Evolutionary conservation across 2,888 invertebrate species (phyloP).

Genomic region (Onchidella celtica): DNA sequence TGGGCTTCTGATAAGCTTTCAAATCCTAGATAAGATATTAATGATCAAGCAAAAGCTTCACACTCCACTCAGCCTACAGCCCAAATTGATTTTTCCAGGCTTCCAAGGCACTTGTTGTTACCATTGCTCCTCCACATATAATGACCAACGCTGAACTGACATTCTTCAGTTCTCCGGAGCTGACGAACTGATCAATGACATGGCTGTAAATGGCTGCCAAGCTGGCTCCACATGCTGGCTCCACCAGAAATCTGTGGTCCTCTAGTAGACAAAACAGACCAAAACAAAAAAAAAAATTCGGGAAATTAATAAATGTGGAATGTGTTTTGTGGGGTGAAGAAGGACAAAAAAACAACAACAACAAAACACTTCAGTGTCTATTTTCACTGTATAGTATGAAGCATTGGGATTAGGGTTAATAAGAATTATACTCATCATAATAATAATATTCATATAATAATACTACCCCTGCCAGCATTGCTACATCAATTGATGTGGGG

Average conservation of each 20-base stretch:
- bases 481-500: too few species aligned
- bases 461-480: too few species aligned
- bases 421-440: too few species aligned
- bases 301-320: background rate
- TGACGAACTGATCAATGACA: conserved; percentile 72
- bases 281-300: background rate
- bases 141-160: conserved; percentile 79
- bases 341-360: background rate
- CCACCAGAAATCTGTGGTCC: conserved; percentile 81
- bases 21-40: too few species aligned
- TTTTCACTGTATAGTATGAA: too few species aligned
- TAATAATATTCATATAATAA: too few species aligned
- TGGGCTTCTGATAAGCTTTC: too few species aligned
- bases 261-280: conserved; percentile 68
- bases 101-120: conserved; percentile 83
- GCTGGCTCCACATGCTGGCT: conserved; percentile 82
- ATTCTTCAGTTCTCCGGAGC: conserved; percentile 65
- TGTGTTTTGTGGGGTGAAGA: background rate
- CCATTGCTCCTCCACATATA: conserved; percentile 83
- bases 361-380: too few species aligned
- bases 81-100: conserved; percentile 81
- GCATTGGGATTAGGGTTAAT: too few species aligned
- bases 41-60: too few species aligned
- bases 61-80: too few species aligned
- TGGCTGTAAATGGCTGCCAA: conserved; percentile 80